Evolutionary conservation across 2,888 invertebrate genomes (phyloP).

Genomic region (Tromatobia lineatoria): DNA sequence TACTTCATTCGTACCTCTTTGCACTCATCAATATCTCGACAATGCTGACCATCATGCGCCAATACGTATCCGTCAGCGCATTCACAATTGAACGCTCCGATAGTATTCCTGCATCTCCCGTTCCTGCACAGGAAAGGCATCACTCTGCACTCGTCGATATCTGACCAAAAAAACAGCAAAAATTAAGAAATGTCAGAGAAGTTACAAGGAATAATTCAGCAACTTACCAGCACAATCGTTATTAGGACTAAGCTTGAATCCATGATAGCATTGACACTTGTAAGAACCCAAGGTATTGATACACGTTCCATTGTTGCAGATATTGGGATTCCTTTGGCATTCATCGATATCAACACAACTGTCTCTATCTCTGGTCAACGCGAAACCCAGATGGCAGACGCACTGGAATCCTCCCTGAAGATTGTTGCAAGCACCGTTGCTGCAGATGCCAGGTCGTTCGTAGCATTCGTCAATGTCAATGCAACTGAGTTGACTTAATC

Average conservation of each 20-base stretch:
- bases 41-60: conserved; percentile 91
- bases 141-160: conserved; percentile 94
- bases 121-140: conserved; percentile 95
- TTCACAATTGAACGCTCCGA: conserved; percentile 93
- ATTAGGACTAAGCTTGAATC: conserved; percentile 92
- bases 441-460: conserved; percentile 89
- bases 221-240: conserved; percentile 91
- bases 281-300: conserved; percentile 90
- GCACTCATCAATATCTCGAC: conserved; percentile 93
- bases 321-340: conserved; percentile 90
- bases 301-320: conserved; percentile 92
- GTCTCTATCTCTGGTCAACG: conserved; percentile 88
- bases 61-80: conserved; percentile 93
- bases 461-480: conserved; percentile 92
- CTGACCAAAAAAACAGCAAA: conserved; percentile 81
- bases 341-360: conserved; percentile 92
- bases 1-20: conserved; percentile 86
- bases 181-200: not conserved
- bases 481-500: conserved; percentile 88
- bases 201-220: not conserved
- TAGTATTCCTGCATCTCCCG: conserved; percentile 92
- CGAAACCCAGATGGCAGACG: conserved; percentile 91
- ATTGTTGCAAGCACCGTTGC: conserved; percentile 92
- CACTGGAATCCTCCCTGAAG: conserved; percentile 93
- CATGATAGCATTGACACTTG: conserved; percentile 91